phyloP scores from a whole-genome alignment of 1,140 invertebrate genomes.

The Bradynema listronoti region DNA sequence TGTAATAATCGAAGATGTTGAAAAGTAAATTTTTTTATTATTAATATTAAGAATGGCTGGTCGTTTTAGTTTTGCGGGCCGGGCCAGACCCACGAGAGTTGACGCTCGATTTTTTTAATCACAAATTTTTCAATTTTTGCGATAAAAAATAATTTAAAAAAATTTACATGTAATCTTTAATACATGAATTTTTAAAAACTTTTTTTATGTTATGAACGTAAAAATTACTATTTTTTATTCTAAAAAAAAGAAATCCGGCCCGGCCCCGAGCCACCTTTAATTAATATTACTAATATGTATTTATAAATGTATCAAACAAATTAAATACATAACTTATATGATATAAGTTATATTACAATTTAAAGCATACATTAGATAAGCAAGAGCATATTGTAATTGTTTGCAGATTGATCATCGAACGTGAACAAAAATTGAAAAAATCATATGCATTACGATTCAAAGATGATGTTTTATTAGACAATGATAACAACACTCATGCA shows the following conservation, averaged over 20 bases:
- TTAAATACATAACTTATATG: too few relatives aligned
- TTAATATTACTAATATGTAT: too few relatives aligned
- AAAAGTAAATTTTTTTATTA: conserved; percentile 29
- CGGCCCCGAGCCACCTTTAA: too few relatives aligned
- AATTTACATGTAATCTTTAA: conserved; percentile 2
- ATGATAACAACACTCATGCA: too few relatives aligned
- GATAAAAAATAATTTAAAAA: conserved; percentile 13
- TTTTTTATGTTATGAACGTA: too few relatives aligned
- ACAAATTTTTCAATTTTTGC: not conserved
- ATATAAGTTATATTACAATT: too few relatives aligned
- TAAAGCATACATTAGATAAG: too few relatives aligned
- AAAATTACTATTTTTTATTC: conserved; percentile 19
- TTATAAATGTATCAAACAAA: too few relatives aligned
- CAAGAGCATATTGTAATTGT: too few relatives aligned
- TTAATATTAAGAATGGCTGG: not conserved
- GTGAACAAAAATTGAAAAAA: conserved; percentile 33
- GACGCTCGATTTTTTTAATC: not conserved
- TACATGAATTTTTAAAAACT: not conserved
- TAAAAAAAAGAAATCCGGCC: too few relatives aligned
- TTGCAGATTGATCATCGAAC: conserved; percentile 47
- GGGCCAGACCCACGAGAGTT: not conserved
- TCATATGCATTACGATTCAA: too few relatives aligned
- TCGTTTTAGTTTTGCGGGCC: not conserved
- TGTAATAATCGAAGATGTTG: conserved; percentile 51
- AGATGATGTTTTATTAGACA: too few relatives aligned